Evolutionary conservation across 2,888 invertebrate species (phyloP), one percentile per base, ranked within the genome.

Genomic region (Nineta flava): DNA sequence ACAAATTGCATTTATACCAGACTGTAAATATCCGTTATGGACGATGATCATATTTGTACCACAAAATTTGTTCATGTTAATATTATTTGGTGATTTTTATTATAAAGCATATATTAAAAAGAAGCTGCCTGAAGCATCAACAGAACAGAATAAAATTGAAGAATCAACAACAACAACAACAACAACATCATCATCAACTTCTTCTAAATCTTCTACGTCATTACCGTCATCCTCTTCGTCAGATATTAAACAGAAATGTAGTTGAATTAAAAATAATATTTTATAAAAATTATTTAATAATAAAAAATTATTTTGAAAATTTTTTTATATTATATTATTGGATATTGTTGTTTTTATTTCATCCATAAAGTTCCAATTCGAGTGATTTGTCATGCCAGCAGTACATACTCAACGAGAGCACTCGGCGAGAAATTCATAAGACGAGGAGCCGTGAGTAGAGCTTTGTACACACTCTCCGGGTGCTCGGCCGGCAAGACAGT

Each of bases 51-150:
- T 79, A 0, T 70, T 79, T 44, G 61, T 81, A 1, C 76, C 79
- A 0, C 83, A 83, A 59, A 78, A 81, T 60, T 38, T 76, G 0
- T 77, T 80, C 57, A 80, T 84, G 73, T 65, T 82, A 0, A 57
- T 75, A 3, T 62, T 84, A 2, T 84, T 84, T 58, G 58, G 67
- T 1, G 79, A 83, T 51, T 84, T 84, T 60, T 84, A 83, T 55
- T 72, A 73, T 46, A 77, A 76, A 57, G 59, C 76, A 0, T 84
- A 84, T 57, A 57, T 78, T 34, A 57, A 54, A 48, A 47, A 38
- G 35, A 32, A 35, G 32, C n/a, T 16, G 7, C n/a, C n/a, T n/a
- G 16, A 38, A 41, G 26, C 5, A 9, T 15, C 32, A 46, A 10
- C 21, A 26, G 16, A 46, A 34, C 17, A 35, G 15, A 34, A 16